Percentiles rank a stretch among this genome's conserved stretches.
These are phyloP conservation scores for Baccha elongata DNA, from an alignment of 2,888 invertebrate genomes.

Conservation along the genomic window DNA sequence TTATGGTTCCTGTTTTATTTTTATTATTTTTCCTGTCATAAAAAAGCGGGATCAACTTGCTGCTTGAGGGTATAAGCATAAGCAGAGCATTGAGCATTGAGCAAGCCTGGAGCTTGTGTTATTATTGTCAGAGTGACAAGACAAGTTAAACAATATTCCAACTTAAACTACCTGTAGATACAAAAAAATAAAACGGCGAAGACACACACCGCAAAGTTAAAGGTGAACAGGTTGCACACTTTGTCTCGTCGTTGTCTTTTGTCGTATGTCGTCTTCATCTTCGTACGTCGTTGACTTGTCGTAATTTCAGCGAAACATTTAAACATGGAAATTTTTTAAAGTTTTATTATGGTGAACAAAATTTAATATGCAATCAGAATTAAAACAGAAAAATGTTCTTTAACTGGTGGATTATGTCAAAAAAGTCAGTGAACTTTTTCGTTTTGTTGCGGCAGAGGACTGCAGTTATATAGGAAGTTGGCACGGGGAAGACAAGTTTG, in stretches of 20 bases:
- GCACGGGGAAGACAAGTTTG: conserved; percentile 65
- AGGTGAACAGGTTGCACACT: conserved; percentile 73
- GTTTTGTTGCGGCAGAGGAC: neutral
- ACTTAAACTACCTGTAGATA: conserved; percentile 53
- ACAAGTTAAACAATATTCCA: conserved; percentile 20
- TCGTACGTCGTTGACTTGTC: conserved; percentile 3
- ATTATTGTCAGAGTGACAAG: conserved; percentile 17
- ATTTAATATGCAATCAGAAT: conserved; percentile 63
- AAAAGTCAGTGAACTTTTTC: conserved; percentile 61
- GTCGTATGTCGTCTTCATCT: conserved; percentile 19
- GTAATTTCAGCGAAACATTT: conserved; percentile 63
- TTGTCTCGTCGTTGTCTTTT: conserved; percentile 46
- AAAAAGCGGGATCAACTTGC: conserved; percentile 56
- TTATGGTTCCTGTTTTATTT: conserved; percentile 65
- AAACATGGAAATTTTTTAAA: conserved; percentile 47
- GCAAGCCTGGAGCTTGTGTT: conserved; percentile 34
- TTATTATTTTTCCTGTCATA: conserved; percentile 41
- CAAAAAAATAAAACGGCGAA: conserved; percentile 9
- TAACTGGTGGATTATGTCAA: conserved; percentile 18
- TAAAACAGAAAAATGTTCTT: conserved; percentile 14
- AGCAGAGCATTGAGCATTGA: neutral
- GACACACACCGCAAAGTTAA: conserved; percentile 65
- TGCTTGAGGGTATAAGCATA: conserved; percentile 21
- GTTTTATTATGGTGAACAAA: conserved; percentile 55
- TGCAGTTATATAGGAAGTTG: neutral